Conservation (phyloP, 2,888 invertebrate genomes). For the Melinaea menophilus region DNA sequence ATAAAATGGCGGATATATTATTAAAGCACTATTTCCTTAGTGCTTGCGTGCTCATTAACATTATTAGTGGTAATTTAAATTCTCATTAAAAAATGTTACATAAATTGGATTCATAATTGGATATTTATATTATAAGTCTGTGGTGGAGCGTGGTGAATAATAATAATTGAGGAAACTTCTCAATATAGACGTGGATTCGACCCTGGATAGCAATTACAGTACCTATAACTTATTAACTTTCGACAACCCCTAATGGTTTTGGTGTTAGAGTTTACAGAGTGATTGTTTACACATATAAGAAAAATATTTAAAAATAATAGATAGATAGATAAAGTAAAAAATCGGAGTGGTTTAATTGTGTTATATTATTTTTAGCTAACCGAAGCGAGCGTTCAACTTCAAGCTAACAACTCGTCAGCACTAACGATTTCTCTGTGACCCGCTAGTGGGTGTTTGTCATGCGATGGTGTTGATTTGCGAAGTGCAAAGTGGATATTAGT, state of each 20-base stretch:
- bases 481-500: background rate
- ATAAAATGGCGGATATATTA: too few relatives aligned
- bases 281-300: slow-evolving; percentile 35
- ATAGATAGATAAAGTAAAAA: background rate
- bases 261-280: slow-evolving; percentile 56
- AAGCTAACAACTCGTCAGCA: background rate
- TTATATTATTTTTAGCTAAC: background rate
- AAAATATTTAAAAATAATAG: too few relatives aligned
- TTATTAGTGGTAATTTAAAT: too few relatives aligned
- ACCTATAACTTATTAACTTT: slow-evolving; percentile 63
- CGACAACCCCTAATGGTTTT: slow-evolving; percentile 61
- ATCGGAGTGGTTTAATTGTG: background rate
- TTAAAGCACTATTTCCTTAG: too few relatives aligned
- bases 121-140: background rate
- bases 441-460: background rate
- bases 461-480: background rate
- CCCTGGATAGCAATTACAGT: slow-evolving; percentile 54
- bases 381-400: background rate
- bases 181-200: slow-evolving; percentile 27
- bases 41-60: too few relatives aligned
- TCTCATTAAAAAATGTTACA: too few relatives aligned
- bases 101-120: too few relatives aligned
- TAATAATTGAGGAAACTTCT: slow-evolving; percentile 9
- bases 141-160: too few relatives aligned
- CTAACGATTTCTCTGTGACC: background rate